A percentile compares a stretch with the other conserved stretches of the same genome.
Conservation (phyloP, 2,113 vertebrate genomes). For the Halcyon senegalensis region DNA sequence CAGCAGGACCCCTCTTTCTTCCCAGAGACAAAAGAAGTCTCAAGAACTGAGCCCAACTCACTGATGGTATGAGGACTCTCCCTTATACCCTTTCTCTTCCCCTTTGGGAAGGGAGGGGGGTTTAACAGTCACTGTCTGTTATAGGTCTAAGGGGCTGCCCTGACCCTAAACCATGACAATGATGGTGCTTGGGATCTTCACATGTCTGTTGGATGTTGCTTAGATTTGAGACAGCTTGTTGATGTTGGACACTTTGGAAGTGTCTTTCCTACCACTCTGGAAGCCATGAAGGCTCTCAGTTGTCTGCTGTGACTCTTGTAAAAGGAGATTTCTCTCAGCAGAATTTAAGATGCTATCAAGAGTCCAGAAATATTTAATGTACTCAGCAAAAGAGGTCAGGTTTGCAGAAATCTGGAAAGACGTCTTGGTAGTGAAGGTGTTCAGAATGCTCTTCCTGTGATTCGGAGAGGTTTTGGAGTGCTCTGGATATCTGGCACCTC, state of each 20-base stretch:
- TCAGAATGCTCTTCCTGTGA: neutral
- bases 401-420: neutral
- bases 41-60: neutral
- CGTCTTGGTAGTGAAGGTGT: neutral
- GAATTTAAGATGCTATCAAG: neutral
- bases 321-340: neutral
- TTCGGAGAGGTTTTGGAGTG: neutral
- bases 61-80: fast-evolving
- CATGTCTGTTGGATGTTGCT: fast-evolving
- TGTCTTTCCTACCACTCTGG: neutral
- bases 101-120: no score
- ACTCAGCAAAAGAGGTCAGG: neutral
- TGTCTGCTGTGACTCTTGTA: neutral
- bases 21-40: neutral
- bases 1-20: neutral
- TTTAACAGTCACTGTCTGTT: no score
- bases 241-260: neutral
- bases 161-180: no score
- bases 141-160: no score
- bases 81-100: no score
- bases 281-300: neutral
- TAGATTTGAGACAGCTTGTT: neutral
- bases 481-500: neutral
- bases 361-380: neutral
- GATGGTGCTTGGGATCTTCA: neutral